phyloP scores from a whole-genome alignment of 2,113 vertebrate species.

The Uria lomvia region DNA sequence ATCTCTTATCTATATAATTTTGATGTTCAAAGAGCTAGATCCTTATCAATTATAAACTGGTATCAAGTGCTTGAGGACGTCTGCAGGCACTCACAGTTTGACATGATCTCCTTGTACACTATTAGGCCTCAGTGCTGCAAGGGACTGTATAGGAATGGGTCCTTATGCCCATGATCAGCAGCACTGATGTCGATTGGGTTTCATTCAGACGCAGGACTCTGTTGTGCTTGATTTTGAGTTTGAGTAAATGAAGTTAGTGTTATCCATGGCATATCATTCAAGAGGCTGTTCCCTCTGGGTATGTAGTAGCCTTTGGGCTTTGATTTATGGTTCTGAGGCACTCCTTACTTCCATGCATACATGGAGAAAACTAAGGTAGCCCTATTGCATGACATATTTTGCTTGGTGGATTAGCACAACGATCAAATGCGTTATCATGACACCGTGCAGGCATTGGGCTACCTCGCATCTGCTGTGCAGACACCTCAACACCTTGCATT shows the following conservation, averaged over 20 bases:
- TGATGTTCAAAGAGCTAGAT: neutral
- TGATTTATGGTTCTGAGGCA: neutral
- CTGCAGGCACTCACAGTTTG: neutral
- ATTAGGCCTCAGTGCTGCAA: neutral
- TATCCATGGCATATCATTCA: neutral
- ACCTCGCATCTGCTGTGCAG: neutral
- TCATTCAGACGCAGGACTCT: neutral
- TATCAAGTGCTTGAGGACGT: neutral
- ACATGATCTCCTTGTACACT: neutral
- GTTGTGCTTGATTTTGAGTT: neutral
- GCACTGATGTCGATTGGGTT: neutral
- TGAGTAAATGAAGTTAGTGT: neutral
- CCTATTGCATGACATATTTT: neutral
- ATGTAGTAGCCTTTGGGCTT: neutral
- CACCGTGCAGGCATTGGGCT: neutral
- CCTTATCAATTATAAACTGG: neutral
- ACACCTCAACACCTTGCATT: neutral
- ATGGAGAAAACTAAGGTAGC: neutral
- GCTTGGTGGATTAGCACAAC: neutral
- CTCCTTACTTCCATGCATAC: neutral
- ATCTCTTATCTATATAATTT: neutral
- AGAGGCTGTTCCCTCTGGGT: neutral
- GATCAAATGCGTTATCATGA: neutral
- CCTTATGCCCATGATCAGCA: neutral
- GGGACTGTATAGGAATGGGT: neutral